These are phyloP conservation scores for Pogoniulus pusillus DNA, from an alignment of 2,797 vertebrate genomes.

Conservation along the genomic window DNA sequence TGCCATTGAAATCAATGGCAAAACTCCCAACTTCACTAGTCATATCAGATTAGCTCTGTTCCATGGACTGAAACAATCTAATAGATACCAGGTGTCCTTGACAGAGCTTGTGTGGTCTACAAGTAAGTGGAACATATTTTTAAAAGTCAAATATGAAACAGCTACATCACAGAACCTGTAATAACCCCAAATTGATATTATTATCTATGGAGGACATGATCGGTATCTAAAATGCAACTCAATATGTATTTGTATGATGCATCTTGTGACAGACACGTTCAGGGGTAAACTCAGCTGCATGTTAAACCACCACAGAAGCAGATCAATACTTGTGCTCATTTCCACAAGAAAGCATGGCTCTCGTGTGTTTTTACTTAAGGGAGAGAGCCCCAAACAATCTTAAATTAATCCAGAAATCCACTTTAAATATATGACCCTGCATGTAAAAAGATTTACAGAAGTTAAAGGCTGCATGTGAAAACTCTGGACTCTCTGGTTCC, in stretches of 20 bases:
- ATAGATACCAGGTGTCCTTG: conserved; percentile 64
- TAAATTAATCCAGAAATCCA: conserved; percentile 48
- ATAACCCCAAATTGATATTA: conserved; percentile 49
- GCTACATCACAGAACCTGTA: conserved; percentile 55
- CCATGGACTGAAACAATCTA: conserved; percentile 48
- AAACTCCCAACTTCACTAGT: conserved; percentile 41
- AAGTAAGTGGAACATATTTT: conserved; percentile 60
- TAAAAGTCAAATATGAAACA: conserved; percentile 60
- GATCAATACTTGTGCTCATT: conserved; percentile 24
- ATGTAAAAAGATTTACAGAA: background rate
- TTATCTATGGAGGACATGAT: conserved; percentile 39
- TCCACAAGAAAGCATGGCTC: conserved; percentile 19
- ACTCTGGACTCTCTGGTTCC: background rate
- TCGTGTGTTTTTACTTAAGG: conserved; percentile 37
- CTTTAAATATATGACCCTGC: background rate
- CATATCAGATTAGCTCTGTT: conserved; percentile 62
- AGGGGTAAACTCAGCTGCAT: conserved; percentile 13
- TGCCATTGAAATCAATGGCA: conserved; percentile 51
- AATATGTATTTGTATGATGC: conserved; percentile 26
- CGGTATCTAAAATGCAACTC: conserved; percentile 29
- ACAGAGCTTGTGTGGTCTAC: conserved; percentile 58
- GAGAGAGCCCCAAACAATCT: conserved; percentile 3
- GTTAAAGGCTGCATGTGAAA: background rate
- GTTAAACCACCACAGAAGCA: conserved; percentile 15
- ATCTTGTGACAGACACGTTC: conserved; percentile 12